Evolutionary conservation across 1,140 invertebrate genomes (phyloP).

Genomic region (Euglossa dilemma): DNA sequence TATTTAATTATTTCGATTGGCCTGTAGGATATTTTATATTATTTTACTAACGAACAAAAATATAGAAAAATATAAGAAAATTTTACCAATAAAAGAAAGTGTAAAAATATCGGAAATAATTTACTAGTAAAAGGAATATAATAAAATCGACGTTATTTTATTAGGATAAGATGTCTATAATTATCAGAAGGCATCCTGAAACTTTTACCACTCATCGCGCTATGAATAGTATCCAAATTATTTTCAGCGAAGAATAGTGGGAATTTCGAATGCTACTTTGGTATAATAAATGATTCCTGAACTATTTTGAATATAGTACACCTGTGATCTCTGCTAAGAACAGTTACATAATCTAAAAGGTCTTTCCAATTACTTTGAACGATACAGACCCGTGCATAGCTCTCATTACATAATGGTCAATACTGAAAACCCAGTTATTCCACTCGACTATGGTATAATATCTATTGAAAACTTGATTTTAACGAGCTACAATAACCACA

Average conservation of each 20-base stretch:
- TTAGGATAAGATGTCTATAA: neutral
- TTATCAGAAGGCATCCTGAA: neutral
- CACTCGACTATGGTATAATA: neutral
- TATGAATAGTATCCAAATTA: neutral
- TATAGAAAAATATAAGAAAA: too few relatives aligned
- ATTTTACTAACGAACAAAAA: too few relatives aligned
- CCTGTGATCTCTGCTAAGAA: neutral
- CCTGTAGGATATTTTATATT: too few relatives aligned
- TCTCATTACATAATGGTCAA: neutral
- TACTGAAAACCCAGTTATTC: neutral
- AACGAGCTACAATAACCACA: too few relatives aligned
- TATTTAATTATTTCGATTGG: too few relatives aligned
- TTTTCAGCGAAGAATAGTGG: neutral
- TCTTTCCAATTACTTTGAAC: neutral
- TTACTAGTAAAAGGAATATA: too few relatives aligned
- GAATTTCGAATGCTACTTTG: neutral
- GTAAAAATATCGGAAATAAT: too few relatives aligned
- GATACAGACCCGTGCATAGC: neutral
- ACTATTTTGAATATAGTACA: neutral
- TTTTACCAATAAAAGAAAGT: too few relatives aligned
- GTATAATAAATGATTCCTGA: too few relatives aligned
- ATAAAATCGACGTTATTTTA: too few relatives aligned
- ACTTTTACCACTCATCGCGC: neutral
- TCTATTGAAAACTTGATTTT: neutral
- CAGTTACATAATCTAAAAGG: neutral